Base-by-base conservation (phyloP, 2,797 vertebrate genomes). In the Muscicapa striata region DNA sequence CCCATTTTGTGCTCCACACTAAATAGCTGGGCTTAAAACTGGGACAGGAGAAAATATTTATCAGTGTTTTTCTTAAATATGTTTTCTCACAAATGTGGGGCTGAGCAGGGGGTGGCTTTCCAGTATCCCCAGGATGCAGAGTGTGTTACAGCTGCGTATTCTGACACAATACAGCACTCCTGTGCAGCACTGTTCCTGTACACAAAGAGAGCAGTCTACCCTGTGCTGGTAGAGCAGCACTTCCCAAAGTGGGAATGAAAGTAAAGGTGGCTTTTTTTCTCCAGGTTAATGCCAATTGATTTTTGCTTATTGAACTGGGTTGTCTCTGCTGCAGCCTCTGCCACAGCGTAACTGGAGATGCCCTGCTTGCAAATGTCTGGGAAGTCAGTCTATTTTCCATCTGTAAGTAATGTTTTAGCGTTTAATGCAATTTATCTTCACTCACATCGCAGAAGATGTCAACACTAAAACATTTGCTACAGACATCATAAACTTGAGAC, bases 391-490 rank as follows among this genome's bases (percentile, higher is more conserved):
- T 96, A 91, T 95, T 96, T 92, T 91, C 92, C 90, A 92, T 95
- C 93, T 96, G 84, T 94, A 96, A 95, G 82, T 95, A 90, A 96
- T 85, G 88, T 87, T 95, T 95, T 84, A 87, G 93, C 93, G 36
- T 97, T 97, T 92, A 97, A 94, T 94, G 89, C 86, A 94, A 90
- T 94, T 95, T 96, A 91, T 96, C 92, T 93, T 93, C 85, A 64
- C 84, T 96, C 85, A 88, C 87, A 79, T 95, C 38, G 67, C 87
- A 93, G 88, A 92, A 90, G 88, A 96, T 97, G 93, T 92, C 91
- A 96, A 96, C 95, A 92, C 92, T 96, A 93, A 97, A 96, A 95
- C 82, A 96, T 96, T 97, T 95, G 95, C 80, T 94, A 86, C 90
- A 91, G 94, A 91, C 91, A 92, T 94, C 90, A 94, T 96, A 97